Evolutionary conservation across 1,140 invertebrate species (phyloP), one percentile per base, ranked within the genome.

Genomic region (Sycobia sp.): DNA sequence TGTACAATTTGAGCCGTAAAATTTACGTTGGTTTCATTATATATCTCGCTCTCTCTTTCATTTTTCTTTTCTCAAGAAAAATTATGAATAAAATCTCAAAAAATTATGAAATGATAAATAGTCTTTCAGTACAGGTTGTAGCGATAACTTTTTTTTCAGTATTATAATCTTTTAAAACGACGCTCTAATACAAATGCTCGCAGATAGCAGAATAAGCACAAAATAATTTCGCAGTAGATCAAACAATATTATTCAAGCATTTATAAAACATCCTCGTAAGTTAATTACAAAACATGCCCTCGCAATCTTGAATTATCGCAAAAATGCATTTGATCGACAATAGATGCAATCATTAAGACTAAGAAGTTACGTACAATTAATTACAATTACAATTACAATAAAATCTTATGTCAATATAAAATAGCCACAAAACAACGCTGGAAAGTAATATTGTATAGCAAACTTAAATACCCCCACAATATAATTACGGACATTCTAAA

Each of bases 281-380:
- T 57, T 46, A 57, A 57, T 46, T 57, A 57, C 41, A 58, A 58
- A 58, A 51, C 10, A 60, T 38, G n/a, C 16, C 14, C 36, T 62
- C 29, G 50, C 49, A 62, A 41, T 54, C 49, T 62, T 62, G 50
- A 54, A 44, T 54, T 8, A 18, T 34, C 18, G n/a, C 54, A 9
- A n/a, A n/a, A 54, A 53, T 20, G 38, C 36, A 32, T 60, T 39
- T 25, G 20, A 58, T 58, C 43, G 41, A 22, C 22, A 49, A 39
- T 50, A 49, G n/a, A 39, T 10, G 20, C 49, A 23, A n/a, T 11
- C 23, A 18, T 16, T 49, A 58, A 22, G 9, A 20, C 38, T 60
- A 50, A 51, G 16, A 29, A 50, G n/a, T 60, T 43, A 60, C 57
- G n/a, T 51, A 51, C 43, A 41, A 60, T 41, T 60, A 60, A 50